Evolutionary conservation across 2,888 invertebrate species (phyloP), one percentile per base, ranked within the genome.

Genomic region (Drosophila helvetica): DNA sequence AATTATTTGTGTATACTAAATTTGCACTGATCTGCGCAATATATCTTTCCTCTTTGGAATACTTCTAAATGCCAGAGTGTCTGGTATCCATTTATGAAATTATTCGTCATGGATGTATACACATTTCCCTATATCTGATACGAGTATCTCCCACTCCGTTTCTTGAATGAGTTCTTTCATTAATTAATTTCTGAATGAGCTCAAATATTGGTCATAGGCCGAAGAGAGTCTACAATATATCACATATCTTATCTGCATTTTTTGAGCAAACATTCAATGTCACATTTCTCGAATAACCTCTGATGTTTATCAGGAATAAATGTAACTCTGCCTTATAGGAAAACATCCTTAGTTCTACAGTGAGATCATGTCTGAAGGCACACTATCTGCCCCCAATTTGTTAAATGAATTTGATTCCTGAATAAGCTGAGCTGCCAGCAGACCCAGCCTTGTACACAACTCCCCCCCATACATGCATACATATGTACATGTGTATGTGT

Each of bases 101-200:
- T 10, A 30, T 30, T 30, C 10, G 10, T 3, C 30, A 30, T 30
- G 10, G 30, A 1, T 12, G 33, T 33, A 33, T 12, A 12, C 4
- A 33, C 12, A 33, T 33, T 7, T n/a, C 1, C 7, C 2, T 38
- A 7, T 38, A 38, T n/a, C n/a, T 38, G 0, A 15, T 7, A 6
- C 38, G 5, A 30, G 5, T 9, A 18, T 1, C 5, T 3, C 18
- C 6, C 30, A 19, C n/a, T 12, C 27, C 22, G 17, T 42, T 54
- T 54, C 30, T 43, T 43, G 15, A 38, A 38, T 38, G 38, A 7
- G n/a, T 15, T 38, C 12, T 7, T 38, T n/a, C 6, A 15, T n/a
- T 38, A 38, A 38, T 38, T 38, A 38, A 38, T n/a, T 38, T n/a
- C 15, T n/a, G 43, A 65, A 62, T 43, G 7, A 60, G 27, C 51